Percentiles rank a stretch among this genome's conserved stretches.
phyloP scores from a whole-genome alignment of 2,888 invertebrate genomes.

The Agrilus cyanescens region DNA sequence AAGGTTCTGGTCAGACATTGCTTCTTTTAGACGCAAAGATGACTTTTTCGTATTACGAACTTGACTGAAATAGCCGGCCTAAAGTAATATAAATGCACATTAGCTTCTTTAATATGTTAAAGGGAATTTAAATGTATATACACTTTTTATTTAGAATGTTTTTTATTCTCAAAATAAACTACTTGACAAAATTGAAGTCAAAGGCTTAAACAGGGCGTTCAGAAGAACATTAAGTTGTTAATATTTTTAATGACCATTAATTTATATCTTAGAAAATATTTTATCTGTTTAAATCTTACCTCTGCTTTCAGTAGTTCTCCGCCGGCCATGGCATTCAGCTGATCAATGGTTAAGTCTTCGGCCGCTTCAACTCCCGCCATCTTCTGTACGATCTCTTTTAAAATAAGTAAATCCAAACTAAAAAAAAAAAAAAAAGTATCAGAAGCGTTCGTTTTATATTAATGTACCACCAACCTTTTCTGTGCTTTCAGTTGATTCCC shows the following conservation, averaged over 20 bases:
- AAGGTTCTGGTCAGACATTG: constrained; percentile 84
- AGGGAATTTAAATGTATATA: constrained; percentile 1
- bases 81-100: constrained; percentile 6
- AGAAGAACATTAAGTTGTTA: too few relatives aligned
- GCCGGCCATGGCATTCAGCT: constrained; percentile 92
- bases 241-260: too few relatives aligned
- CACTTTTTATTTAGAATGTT: too few relatives aligned
- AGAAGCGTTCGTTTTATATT: too few relatives aligned
- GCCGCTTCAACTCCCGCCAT: constrained; percentile 98
- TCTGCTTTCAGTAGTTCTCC: constrained; percentile 92
- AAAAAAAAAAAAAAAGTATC: constrained; percentile 17
- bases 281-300: constrained; percentile 38
- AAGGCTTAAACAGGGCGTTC: too few relatives aligned
- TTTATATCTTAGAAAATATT: too few relatives aligned
- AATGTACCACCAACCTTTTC: constrained; percentile 56
- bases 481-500: constrained; percentile 93
- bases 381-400: constrained; percentile 96
- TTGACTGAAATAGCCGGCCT: constrained; percentile 97
- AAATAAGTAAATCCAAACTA: constrained; percentile 79
- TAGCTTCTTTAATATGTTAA: not conserved
- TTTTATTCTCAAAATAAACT: too few relatives aligned
- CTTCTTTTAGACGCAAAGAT: constrained; percentile 87
- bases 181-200: too few relatives aligned
- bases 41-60: constrained; percentile 94
- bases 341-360: constrained; percentile 92